Evolutionary conservation across 92 coral and sea anemone genomes (phyloP).

Genomic region (Hydrozoanthus gracilis): DNA sequence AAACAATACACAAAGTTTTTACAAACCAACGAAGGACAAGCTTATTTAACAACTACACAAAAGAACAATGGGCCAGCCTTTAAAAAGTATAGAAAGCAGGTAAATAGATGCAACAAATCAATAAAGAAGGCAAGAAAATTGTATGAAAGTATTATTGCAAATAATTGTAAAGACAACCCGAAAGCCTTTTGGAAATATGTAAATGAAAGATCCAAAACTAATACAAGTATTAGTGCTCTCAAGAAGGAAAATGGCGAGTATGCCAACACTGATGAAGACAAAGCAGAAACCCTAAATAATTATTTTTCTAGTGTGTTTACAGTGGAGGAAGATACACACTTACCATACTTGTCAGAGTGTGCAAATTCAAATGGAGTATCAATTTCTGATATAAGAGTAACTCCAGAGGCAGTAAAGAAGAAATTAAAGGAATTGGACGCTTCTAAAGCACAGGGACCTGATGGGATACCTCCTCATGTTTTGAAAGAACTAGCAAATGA

Average conservation of each 20-base stretch:
- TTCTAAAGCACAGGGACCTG: conserved; percentile 12
- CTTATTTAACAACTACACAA: background rate
- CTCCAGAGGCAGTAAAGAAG: conserved; percentile 17
- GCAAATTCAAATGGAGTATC: background rate
- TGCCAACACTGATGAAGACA: background rate
- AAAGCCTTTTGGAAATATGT: background rate
- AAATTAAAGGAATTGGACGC: conserved; percentile 8
- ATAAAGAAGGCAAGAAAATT: background rate
- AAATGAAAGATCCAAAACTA: background rate
- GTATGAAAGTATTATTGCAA: background rate
- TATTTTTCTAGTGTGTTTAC: background rate
- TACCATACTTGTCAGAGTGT: conserved; percentile 6
- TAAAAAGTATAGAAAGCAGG: background rate
- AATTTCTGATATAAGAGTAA: conserved; percentile 14
- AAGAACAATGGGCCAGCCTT: background rate
- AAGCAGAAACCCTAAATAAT: background rate
- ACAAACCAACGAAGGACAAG: background rate
- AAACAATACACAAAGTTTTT: no score
- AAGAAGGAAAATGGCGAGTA: background rate
- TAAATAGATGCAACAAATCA: background rate
- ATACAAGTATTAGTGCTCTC: background rate
- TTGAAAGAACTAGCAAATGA: background rate
- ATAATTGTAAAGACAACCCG: background rate
- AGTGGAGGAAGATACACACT: background rate
- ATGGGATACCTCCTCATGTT: conserved; percentile 22